These are phyloP conservation scores for Nysson spinosus DNA, from an alignment of 2,888 invertebrate species.

Conservation along the genomic window DNA sequence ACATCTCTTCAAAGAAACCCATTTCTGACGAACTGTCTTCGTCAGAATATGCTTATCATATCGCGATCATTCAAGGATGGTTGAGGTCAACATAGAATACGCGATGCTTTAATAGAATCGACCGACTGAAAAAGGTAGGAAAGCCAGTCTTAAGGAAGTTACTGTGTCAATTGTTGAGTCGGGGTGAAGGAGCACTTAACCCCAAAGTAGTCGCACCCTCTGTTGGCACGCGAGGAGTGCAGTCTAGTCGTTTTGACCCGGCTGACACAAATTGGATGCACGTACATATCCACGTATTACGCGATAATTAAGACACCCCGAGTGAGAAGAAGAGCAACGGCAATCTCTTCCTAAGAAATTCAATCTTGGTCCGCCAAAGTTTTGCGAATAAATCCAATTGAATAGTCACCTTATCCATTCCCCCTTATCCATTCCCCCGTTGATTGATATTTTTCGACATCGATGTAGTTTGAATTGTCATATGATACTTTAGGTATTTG, in stretches of 20 bases:
- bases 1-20: no score
- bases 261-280: conserved; percentile 51
- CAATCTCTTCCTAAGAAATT: conserved; percentile 13
- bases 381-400: conserved; percentile 1
- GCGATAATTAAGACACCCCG: conserved; percentile 41
- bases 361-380: conserved; percentile 9
- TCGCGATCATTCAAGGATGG: no score
- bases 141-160: conserved; percentile 42
- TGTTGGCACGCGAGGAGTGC: conserved; percentile 39
- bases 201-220: conserved; percentile 48
- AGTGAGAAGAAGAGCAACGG: conserved; percentile 13
- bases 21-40: no score
- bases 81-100: no score
- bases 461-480: neutral
- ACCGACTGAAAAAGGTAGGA: conserved; percentile 31
- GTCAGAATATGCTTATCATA: no score
- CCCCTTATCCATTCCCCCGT: no score
- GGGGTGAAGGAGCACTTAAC: conserved; percentile 43
- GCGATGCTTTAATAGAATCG: conserved; percentile 1
- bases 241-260: conserved; percentile 54
- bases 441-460: no score
- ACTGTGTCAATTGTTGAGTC: conserved; percentile 56
- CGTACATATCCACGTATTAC: conserved; percentile 31
- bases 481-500: conserved; percentile 84
- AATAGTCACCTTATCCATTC: no score